phyloP scores from a whole-genome alignment of 2,113 vertebrate species.

The Zonotrichia leucophrys region DNA sequence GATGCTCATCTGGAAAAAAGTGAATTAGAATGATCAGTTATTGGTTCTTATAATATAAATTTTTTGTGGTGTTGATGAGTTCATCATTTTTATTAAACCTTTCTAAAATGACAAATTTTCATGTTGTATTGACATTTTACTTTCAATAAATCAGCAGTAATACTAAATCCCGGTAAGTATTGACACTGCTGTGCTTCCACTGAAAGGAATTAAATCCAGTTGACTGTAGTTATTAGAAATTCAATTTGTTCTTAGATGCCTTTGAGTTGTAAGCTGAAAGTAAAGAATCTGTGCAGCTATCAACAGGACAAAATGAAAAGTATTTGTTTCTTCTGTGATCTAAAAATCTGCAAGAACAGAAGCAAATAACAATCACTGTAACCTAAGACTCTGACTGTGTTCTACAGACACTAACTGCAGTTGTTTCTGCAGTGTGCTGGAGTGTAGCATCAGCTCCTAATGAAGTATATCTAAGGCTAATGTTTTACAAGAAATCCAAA shows the following conservation, averaged over 20 bases:
- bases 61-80: background rate
- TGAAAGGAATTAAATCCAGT: background rate
- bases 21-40: background rate
- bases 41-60: background rate
- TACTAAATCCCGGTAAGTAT: background rate
- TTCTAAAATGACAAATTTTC: background rate
- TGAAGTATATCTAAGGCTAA: background rate
- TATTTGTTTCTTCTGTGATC: background rate
- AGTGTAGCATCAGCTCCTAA: background rate
- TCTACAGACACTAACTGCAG: background rate
- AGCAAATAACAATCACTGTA: background rate
- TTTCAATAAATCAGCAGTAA: background rate
- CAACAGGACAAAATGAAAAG: background rate
- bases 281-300: background rate
- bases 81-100: background rate
- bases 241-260: background rate
- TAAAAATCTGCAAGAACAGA: background rate
- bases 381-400: background rate
- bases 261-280: background rate
- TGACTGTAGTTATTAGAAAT: background rate
- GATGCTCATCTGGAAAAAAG: conserved; percentile 13
- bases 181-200: background rate
- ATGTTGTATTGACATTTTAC: background rate
- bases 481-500: background rate
- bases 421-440: background rate